Conservation (phyloP, 2,113 vertebrate genomes). For the Etia nguti region DNA sequence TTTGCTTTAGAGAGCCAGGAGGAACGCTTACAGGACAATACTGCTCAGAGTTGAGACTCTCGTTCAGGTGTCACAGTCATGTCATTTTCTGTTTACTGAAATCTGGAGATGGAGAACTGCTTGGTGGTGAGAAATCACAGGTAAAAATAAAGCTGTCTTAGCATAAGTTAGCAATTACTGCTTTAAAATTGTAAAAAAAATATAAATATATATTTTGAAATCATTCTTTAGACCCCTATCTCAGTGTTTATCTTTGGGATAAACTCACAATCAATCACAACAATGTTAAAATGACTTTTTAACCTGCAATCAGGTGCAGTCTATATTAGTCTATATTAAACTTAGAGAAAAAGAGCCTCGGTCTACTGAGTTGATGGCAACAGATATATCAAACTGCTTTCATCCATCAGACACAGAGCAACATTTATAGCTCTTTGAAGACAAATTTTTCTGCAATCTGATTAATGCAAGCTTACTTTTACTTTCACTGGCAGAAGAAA, state of each 20-base stretch:
- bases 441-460: not conserved
- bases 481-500: not conserved
- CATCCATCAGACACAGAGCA: not conserved
- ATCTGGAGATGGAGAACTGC: not conserved
- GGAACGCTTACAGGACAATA: not conserved
- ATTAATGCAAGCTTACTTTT: not conserved
- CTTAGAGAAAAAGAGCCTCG: not conserved
- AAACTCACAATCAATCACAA: not conserved
- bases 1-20: not conserved
- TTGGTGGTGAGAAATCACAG: not conserved
- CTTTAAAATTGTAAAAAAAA: not conserved
- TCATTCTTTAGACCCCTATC: not conserved
- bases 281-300: not conserved
- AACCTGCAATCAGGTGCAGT: not conserved
- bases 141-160: not conserved
- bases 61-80: not conserved
- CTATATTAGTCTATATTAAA: not conserved
- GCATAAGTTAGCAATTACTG: not conserved
- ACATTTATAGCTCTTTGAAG: not conserved
- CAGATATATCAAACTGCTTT: not conserved
- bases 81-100: not conserved
- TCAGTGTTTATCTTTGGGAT: not conserved
- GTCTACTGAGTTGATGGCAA: not conserved
- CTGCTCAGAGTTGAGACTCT: not conserved
- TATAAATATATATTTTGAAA: not conserved